phyloP scores from a whole-genome alignment of 2,113 vertebrate species.

The Speoplatyrhinus poulsoni region DNA sequence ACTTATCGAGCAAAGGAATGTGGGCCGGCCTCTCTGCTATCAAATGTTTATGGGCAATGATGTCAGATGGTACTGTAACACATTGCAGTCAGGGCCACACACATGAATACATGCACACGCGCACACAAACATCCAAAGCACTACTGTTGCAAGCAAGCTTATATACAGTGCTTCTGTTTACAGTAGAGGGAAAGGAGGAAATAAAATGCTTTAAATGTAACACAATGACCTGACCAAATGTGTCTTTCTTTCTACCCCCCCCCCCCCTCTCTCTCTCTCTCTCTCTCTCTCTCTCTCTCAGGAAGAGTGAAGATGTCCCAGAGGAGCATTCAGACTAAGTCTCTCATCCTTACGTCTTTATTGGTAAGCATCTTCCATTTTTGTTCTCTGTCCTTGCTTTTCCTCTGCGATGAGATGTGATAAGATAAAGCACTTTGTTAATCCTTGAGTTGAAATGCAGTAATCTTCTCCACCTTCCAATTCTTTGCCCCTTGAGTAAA shows the following conservation, averaged over 20 bases:
- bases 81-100: slow-evolving; percentile 58
- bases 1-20: slow-evolving; percentile 44
- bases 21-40: slow-evolving; percentile 44
- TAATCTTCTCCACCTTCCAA: not conserved
- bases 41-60: slow-evolving; percentile 60
- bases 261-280: slow-evolving; percentile 27
- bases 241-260: slow-evolving; percentile 18
- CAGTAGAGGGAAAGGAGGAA: not conserved
- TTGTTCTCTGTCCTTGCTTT: not conserved
- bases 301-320: slow-evolving; percentile 81
- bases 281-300: slow-evolving; percentile 61
- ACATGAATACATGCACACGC: slow-evolving; percentile 14
- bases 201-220: not conserved
- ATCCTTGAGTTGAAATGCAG: no score
- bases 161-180: slow-evolving; percentile 24
- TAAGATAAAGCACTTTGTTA: not conserved
- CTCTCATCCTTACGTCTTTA: slow-evolving; percentile 81
- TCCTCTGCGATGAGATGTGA: not conserved
- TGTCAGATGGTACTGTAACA: slow-evolving; percentile 38
- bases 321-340: slow-evolving; percentile 70
- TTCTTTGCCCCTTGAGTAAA: not conserved
- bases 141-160: slow-evolving; percentile 21
- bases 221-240: not conserved
- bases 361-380: slow-evolving; percentile 79
- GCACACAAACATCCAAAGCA: slow-evolving; percentile 27